Conservation (phyloP, 2,797 vertebrate genomes). For the Australoheros facetus region DNA sequence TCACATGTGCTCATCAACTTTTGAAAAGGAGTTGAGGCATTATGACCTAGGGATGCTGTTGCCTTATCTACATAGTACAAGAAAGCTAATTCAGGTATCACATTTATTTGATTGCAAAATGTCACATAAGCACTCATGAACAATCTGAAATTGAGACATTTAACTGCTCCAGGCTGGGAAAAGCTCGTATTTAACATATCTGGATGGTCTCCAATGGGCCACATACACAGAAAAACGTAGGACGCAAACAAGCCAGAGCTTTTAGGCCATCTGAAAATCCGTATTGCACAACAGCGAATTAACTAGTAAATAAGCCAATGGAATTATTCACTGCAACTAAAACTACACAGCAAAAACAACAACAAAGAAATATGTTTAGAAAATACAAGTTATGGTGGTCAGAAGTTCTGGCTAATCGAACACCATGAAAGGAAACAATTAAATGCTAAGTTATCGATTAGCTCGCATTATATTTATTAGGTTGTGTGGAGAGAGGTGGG, state of each 20-base stretch:
- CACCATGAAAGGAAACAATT: not conserved
- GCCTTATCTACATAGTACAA: not conserved
- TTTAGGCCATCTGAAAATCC: not conserved
- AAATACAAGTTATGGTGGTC: not conserved
- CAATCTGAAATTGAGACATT: not conserved
- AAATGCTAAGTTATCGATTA: not conserved
- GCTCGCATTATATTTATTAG: not conserved
- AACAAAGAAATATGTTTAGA: not conserved
- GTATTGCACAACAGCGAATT: not conserved
- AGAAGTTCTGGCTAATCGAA: not conserved
- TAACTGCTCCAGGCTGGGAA: not conserved
- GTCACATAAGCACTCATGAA: not conserved
- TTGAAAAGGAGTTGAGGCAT: not conserved
- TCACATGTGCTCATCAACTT: not conserved
- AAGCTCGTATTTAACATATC: conserved; percentile 20
- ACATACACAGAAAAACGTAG: conserved; percentile 72
- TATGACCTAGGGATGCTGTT: not conserved
- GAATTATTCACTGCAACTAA: not conserved
- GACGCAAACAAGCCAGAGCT: not conserved
- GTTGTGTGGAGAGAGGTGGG: not conserved
- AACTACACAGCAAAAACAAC: not conserved
- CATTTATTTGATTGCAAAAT: not conserved
- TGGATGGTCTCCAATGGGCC: conserved; percentile 75
- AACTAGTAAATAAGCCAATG: not conserved
- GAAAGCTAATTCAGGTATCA: not conserved